A percentile compares a stretch with the other conserved stretches of the same genome.
These are phyloP conservation scores for Clarias macrocephalus DNA, from an alignment of 2,113 vertebrate species.

Conservation along the genomic window DNA sequence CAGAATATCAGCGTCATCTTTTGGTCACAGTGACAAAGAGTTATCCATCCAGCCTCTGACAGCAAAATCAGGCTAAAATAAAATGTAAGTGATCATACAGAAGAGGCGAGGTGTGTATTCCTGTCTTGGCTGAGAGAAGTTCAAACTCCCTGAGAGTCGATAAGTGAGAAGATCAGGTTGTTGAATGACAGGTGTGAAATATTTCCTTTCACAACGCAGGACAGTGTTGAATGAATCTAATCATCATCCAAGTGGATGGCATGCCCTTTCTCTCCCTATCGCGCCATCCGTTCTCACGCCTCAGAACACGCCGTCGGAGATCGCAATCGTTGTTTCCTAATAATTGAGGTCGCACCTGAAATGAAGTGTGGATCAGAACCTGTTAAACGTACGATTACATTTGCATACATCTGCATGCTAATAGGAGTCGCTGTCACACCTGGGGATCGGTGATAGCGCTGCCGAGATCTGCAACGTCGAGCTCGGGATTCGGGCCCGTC, in stretches of 20 bases:
- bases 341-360: conserved; percentile 61
- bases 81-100: not conserved
- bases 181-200: conserved; percentile 40
- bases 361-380: conserved; percentile 50
- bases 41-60: too few relatives aligned
- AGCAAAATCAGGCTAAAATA: not conserved
- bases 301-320: conserved; percentile 60
- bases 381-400: conserved; percentile 57
- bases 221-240: conserved; percentile 38
- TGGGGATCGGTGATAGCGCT: conserved; percentile 45
- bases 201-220: conserved; percentile 37
- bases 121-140: not conserved
- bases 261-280: conserved; percentile 21
- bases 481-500: not conserved
- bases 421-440: conserved; percentile 60
- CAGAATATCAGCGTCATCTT: not conserved
- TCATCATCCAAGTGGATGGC: conserved; percentile 52
- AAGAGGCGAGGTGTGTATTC: not conserved
- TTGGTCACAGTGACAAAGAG: not conserved
- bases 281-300: conserved; percentile 38
- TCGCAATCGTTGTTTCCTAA: conserved; percentile 62
- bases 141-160: not conserved
- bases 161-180: not conserved
- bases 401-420: conserved; percentile 73
- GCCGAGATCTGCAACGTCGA: conserved; percentile 40